Evolutionary conservation across 2,888 invertebrate genomes (phyloP), one percentile per base, ranked within the genome.

Genomic region (Ennomos fuscantarius): DNA sequence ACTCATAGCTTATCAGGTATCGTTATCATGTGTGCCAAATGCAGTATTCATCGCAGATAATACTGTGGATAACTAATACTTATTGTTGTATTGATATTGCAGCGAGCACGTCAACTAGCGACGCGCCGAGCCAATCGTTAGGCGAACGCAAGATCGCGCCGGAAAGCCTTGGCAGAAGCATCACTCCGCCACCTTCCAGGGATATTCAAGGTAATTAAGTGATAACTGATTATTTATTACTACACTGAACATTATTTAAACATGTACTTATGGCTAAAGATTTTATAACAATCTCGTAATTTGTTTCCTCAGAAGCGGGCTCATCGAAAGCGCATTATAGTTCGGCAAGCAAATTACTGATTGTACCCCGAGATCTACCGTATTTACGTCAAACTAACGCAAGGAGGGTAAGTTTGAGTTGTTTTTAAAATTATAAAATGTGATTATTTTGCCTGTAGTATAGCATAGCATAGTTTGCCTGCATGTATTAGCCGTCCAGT

Each of bases 361-460:
- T 91, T 50, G 90, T 92, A 58, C 91, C 91, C 5, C 85, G 91
- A 62, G 91, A 92, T 73, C 87, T 92, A 58, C 92, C 92, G 36
- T 92, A 92, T 72, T 80, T 92, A 81, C 88, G 92, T 74, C 92
- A 92, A 81, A 92, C 92, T 86, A 91, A 92, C 92, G 92, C 92
- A 51, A 78, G 92, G 79, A 87, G 92, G 84, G 92, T 90, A 74
- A 79, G 81, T 73, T 61, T 8, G 67, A 6, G 6, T 24, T 2
- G 24, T 24, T 24, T 3, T 24, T 24, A 24, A 2, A 24, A 24
- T 6, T 24, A 24, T 5, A 24, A 24, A 6, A 24, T 24, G 3
- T 24, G 15, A 15, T 15, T 15, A 15, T 15, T 3, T n/a, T n/a
- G n/a, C n/a, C n/a, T n/a, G n/a, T n/a, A n/a, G n/a, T n/a, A n/a